Evolutionary conservation across 2,797 vertebrate species (phyloP).

Genomic region (Premnoplex brunnescens): DNA sequence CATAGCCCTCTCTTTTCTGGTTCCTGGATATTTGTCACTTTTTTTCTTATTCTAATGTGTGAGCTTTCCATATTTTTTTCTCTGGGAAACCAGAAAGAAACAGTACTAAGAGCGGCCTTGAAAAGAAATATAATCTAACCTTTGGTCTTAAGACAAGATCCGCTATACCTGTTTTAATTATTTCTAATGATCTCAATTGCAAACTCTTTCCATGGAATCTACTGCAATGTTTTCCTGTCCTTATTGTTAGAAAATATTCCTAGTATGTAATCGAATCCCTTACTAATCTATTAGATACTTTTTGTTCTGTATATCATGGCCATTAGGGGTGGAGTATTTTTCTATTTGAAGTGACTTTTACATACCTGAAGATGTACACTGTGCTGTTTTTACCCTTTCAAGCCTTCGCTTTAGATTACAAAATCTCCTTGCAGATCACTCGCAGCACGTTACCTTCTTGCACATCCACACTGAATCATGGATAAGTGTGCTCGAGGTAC

Average conservation of each 20-base stretch:
- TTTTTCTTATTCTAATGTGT: not conserved
- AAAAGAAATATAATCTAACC: not conserved
- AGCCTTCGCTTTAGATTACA: not conserved
- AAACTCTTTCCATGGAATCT: not conserved
- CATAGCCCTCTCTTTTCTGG: not conserved
- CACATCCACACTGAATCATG: rapidly evolving
- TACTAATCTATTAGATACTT: not conserved
- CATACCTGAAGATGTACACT: not conserved
- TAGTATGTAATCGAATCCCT: not conserved
- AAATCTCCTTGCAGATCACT: not conserved
- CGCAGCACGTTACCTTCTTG: not conserved
- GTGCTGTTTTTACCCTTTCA: not conserved
- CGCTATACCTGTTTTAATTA: not conserved
- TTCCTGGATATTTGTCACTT: not conserved
- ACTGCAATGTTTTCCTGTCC: not conserved
- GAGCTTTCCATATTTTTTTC: not conserved
- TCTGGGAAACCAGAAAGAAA: not conserved
- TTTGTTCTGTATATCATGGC: not conserved
- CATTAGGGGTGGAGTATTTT: not conserved
- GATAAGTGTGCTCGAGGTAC: too few species aligned
- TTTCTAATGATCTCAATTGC: not conserved
- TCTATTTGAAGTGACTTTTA: not conserved
- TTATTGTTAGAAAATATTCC: not conserved
- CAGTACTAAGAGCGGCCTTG: not conserved
- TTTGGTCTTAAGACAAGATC: not conserved